A percentile compares a stretch with the other conserved stretches of the same genome.
Evolutionary conservation across 2,113 vertebrate species (phyloP).

Genomic region (Miniopterus natalensis): DNA sequence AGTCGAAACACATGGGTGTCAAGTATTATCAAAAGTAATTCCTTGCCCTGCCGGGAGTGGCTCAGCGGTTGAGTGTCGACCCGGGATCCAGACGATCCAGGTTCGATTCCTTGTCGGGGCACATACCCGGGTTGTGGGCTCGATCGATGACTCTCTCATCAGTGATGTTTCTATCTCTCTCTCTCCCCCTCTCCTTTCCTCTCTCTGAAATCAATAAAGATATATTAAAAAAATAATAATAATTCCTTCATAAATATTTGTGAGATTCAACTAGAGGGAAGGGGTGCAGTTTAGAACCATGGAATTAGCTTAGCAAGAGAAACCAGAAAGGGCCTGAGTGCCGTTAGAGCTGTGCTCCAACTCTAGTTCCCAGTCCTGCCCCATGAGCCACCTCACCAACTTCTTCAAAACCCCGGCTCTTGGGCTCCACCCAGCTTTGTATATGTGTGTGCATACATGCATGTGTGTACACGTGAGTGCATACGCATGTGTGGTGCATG

Average conservation of each 20-base stretch:
- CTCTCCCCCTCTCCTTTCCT: neutral
- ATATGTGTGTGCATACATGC: neutral
- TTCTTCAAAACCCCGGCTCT: neutral
- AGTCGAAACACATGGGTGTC: neutral
- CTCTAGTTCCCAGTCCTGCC: neutral
- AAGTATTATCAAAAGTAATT: neutral
- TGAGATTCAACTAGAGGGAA: neutral
- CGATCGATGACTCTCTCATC: no score
- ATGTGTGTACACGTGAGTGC: accelerated
- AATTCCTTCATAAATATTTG: neutral
- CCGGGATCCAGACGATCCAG: no score
- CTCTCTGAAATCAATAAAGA: no score
- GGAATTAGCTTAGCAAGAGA: neutral
- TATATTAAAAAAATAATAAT: no score
- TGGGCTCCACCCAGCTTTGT: no score
- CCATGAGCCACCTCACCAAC: no score
- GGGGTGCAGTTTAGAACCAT: neutral
- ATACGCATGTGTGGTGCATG: neutral
- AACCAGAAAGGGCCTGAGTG: neutral
- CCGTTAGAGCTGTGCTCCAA: neutral
- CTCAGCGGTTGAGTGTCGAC: neutral
- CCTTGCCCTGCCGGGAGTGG: neutral
- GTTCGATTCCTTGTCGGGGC: no score
- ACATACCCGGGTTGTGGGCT: neutral
- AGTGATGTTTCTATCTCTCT: neutral